These are phyloP conservation scores for Phalera bucephala DNA, from an alignment of 2,888 invertebrate species.

Conservation along the genomic window DNA sequence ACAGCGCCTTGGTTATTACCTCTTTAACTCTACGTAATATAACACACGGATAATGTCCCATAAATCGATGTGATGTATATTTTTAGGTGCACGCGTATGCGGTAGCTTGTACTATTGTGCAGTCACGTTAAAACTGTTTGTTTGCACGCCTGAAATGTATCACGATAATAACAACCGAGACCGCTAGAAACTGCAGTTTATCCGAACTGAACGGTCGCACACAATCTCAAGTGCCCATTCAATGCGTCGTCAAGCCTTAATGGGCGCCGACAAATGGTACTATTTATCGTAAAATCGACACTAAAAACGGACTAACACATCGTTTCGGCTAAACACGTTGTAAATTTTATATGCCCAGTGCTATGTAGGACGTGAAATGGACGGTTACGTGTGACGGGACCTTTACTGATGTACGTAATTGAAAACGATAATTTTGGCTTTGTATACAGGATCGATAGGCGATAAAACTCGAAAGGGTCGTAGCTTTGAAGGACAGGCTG, in stretches of 20 bases:
- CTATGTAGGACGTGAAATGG: constrained; percentile 29
- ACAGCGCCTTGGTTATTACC: too few relatives aligned
- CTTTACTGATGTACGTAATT: constrained; percentile 25
- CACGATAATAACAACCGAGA: constrained; percentile 34
- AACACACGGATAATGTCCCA: too few relatives aligned
- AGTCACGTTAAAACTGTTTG: constrained; percentile 24
- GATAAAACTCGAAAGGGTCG: constrained; percentile 20
- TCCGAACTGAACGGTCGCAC: constrained; percentile 43
- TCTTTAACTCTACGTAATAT: too few relatives aligned
- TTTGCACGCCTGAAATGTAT: constrained; percentile 38
- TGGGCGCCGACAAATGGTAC: constrained; percentile 64
- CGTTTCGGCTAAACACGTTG: constrained; percentile 58
- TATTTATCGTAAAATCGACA: constrained; percentile 77
- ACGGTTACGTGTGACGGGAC: constrained; percentile 12
- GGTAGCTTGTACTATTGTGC: constrained; percentile 17
- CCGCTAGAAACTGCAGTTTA: constrained; percentile 55
- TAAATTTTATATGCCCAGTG: constrained; percentile 51
- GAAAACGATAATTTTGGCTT: constrained; percentile 22
- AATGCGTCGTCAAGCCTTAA: constrained; percentile 64
- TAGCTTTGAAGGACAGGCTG: neutral
- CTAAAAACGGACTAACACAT: constrained; percentile 69
- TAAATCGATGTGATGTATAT: too few relatives aligned
- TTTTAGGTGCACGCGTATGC: too few relatives aligned
- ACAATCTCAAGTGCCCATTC: constrained; percentile 68
- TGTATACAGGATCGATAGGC: constrained; percentile 26